phyloP scores from a whole-genome alignment of 2,888 invertebrate species.

The Heliconius charithonia region DNA sequence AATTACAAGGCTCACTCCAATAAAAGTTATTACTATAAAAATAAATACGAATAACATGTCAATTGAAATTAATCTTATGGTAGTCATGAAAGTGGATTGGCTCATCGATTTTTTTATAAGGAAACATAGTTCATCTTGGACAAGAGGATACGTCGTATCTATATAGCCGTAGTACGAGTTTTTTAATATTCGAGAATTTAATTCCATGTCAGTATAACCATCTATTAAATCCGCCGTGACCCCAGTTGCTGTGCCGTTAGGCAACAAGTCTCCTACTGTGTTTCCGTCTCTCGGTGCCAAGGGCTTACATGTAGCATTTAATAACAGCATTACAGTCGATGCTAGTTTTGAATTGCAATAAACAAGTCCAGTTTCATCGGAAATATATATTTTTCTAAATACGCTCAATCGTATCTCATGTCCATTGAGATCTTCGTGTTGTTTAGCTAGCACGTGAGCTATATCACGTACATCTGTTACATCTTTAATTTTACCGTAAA shows the following conservation, averaged over 20 bases:
- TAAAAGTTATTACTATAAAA: conserved; percentile 59
- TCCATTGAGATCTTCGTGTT: conserved; percentile 69
- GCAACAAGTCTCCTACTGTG: conserved; percentile 72
- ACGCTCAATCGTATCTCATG: conserved; percentile 67
- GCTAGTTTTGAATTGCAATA: conserved; percentile 66
- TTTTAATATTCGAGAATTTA: conserved; percentile 81
- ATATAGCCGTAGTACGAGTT: conserved; percentile 76
- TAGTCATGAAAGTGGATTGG: conserved; percentile 78
- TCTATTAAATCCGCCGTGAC: conserved; percentile 74
- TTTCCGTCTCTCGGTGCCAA: conserved; percentile 69
- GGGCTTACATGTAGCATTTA: conserved; percentile 73
- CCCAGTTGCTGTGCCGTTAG: conserved; percentile 76
- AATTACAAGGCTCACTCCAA: conserved; percentile 58
- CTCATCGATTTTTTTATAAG: conserved; percentile 77
- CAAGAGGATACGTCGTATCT: conserved; percentile 80
- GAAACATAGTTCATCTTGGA: conserved; percentile 83
- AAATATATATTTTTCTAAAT: conserved; percentile 66
- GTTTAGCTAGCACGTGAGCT: conserved; percentile 55
- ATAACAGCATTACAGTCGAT: conserved; percentile 60
- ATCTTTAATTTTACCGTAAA: conserved; percentile 68
- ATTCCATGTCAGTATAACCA: conserved; percentile 81
- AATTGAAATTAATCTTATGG: conserved; percentile 66
- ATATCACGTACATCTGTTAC: conserved; percentile 70
- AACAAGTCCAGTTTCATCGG: conserved; percentile 62
- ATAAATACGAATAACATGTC: conserved; percentile 62